Evolutionary conservation across 1,140 invertebrate species (phyloP).

Genomic region (Mycetomoellerius zeteki): DNA sequence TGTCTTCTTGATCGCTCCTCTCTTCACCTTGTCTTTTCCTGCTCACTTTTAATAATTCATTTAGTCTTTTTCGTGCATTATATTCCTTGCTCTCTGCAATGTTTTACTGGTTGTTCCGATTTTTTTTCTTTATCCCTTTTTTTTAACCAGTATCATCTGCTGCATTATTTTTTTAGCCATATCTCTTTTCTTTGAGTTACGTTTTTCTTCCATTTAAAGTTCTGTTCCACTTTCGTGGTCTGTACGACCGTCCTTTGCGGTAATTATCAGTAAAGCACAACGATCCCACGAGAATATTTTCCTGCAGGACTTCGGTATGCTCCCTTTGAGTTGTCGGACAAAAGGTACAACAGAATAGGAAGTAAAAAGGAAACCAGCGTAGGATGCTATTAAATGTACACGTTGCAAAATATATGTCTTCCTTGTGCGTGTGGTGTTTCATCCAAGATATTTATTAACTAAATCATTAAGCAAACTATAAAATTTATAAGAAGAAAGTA

Average conservation of each 20-base stretch:
- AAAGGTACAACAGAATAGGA: slow-evolving; percentile 34
- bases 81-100: not conserved
- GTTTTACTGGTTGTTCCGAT: not conserved
- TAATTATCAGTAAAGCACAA: slow-evolving; percentile 56
- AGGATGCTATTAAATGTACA: slow-evolving; percentile 63
- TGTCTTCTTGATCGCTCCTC: not conserved
- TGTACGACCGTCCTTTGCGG: not conserved
- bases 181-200: not conserved
- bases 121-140: no score
- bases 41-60: slow-evolving; percentile 3
- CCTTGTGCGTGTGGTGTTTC: not conserved
- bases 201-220: slow-evolving; percentile 10
- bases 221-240: slow-evolving; percentile 8
- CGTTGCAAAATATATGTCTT: slow-evolving; percentile 19
- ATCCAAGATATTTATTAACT: slow-evolving; percentile 24
- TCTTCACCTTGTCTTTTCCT: not conserved
- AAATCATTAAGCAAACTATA: not conserved
- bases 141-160: not conserved
- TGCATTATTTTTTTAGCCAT: not conserved
- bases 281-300: slow-evolving; percentile 65
- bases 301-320: slow-evolving; percentile 48
- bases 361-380: slow-evolving; percentile 39
- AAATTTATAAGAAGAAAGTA: slow-evolving; percentile 14
- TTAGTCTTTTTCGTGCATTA: not conserved
- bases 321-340: slow-evolving; percentile 66